Base-by-base conservation (phyloP, 2,797 vertebrate genomes). In the Eulemur albifrons region DNA sequence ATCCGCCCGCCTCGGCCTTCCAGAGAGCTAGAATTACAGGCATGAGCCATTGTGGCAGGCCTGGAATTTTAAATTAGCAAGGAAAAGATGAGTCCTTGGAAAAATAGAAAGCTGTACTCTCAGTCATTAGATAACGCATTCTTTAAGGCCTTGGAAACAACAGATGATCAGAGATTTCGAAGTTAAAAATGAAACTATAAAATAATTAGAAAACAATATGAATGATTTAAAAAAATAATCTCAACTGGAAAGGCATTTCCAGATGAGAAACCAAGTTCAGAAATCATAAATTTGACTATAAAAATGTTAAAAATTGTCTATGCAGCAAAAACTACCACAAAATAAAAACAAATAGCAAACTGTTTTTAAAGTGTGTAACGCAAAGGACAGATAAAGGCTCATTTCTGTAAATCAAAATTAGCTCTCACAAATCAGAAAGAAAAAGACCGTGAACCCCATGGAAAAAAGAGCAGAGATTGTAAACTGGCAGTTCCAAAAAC, bases 121-220 rank as follows among this genome's bases (percentile, higher is more conserved):
- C 54, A 54, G 18, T 93, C 59, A 21, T 32, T 52, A 69, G 43
- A 88, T 72, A 73, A 11, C 52, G 69, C 38, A 35, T 32, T 85
- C 27, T 23, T 82, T 57, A 92, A 95, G 69, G 32, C 48, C 27
- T 32, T 25, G n/a, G 35, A 94, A 88, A 88, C 57, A 65, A 67
- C 57, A 80, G 75, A 65, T 70, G 89, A 80, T 76, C 25, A 61
- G 67, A 80, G 61, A 48, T 75, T 84, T 80, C 93, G 65, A 90
- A 77, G 69, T 87, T 95, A 89, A 92, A 94, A 93, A 87, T 86
- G 72, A 93, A 93, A 38, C 21, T 72, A 52, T 75, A 73, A 84
- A 63, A 57, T 27, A 93, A 88, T 94, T 88, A 90, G 30, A 91
- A 92, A 73, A 91, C 92, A 94, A 81, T 76, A 45, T 80, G 9